phyloP scores from a whole-genome alignment of 1,140 invertebrate genomes.

The Ridgeia piscesae region DNA sequence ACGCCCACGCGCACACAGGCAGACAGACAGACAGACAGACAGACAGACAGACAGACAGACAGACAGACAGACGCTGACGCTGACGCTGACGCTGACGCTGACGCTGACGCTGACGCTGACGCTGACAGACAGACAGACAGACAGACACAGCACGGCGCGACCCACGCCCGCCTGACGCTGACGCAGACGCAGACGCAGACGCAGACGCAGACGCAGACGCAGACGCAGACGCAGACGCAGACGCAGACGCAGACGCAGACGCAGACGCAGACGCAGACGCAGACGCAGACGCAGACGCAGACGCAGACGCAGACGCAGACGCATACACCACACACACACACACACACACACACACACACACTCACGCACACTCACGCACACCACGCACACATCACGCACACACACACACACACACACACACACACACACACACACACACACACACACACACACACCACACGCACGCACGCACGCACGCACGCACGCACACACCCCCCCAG shows the following conservation, averaged over 20 bases:
- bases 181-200: slow-evolving; percentile 18
- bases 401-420: slow-evolving; percentile 10
- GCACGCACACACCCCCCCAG: neutral
- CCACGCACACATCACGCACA: too few relatives aligned
- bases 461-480: neutral
- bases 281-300: slow-evolving; percentile 20
- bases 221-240: slow-evolving; percentile 15
- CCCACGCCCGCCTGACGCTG: slow-evolving; percentile 16
- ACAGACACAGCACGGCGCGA: too few relatives aligned
- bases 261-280: slow-evolving; percentile 6
- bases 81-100: too few relatives aligned
- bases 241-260: neutral
- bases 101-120: too few relatives aligned
- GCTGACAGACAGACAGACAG: slow-evolving; percentile 29
- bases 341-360: too few relatives aligned
- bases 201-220: slow-evolving; percentile 15
- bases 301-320: slow-evolving; percentile 19
- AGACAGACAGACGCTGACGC: slow-evolving; percentile 29
- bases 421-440: slow-evolving; percentile 14
- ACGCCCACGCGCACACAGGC: slow-evolving; percentile 18
- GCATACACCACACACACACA: too few relatives aligned
- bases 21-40: slow-evolving; percentile 30
- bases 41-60: slow-evolving; percentile 30
- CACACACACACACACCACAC: neutral
- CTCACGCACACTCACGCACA: too few relatives aligned